Conservation (phyloP, 2,113 vertebrate species). For the Anoplopoma fimbria region DNA sequence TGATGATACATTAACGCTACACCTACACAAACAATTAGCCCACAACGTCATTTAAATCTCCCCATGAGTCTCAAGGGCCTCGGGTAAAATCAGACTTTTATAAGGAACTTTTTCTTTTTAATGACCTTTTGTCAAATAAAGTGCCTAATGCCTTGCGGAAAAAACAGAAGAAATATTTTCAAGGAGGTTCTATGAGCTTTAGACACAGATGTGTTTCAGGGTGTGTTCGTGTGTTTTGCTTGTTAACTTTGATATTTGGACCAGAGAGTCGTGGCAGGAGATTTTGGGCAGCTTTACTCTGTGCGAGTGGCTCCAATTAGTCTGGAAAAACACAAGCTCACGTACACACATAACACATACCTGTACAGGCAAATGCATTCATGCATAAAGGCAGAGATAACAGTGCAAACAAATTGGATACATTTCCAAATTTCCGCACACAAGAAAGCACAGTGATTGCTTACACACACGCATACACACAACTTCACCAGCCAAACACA, state of each 20-base stretch:
- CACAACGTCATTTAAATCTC: slow-evolving; percentile 16
- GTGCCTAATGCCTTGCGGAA: slow-evolving; percentile 11
- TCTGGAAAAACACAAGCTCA: slow-evolving; percentile 40
- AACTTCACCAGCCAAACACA: not conserved
- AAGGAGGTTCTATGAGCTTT: slow-evolving; percentile 32
- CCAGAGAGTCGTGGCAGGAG: slow-evolving; percentile 42
- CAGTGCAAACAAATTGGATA: slow-evolving; percentile 43
- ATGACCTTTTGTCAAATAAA: slow-evolving; percentile 30
- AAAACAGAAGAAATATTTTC: not conserved
- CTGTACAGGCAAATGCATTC: slow-evolving; percentile 11
- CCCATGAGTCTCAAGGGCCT: slow-evolving; percentile 4
- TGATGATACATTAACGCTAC: slow-evolving; percentile 1
- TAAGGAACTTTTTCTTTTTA: slow-evolving; percentile 13
- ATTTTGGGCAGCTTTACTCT: slow-evolving; percentile 53
- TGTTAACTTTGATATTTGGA: slow-evolving; percentile 67
- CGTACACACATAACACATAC: slow-evolving; percentile 17
- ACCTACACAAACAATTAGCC: slow-evolving; percentile 38
- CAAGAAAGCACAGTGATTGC: slow-evolving; percentile 25
- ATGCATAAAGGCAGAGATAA: slow-evolving; percentile 12
- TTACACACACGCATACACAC: slow-evolving; percentile 20
- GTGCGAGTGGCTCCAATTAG: slow-evolving; percentile 69
- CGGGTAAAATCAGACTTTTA: not conserved
- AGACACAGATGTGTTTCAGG: slow-evolving; percentile 41
- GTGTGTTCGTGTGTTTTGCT: slow-evolving; percentile 44
- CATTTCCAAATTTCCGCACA: slow-evolving; percentile 7